Percentiles rank a stretch among this genome's conserved stretches.
These are phyloP conservation scores for Parambassis ranga DNA, from an alignment of 2,797 vertebrate genomes.

Conservation along the genomic window DNA sequence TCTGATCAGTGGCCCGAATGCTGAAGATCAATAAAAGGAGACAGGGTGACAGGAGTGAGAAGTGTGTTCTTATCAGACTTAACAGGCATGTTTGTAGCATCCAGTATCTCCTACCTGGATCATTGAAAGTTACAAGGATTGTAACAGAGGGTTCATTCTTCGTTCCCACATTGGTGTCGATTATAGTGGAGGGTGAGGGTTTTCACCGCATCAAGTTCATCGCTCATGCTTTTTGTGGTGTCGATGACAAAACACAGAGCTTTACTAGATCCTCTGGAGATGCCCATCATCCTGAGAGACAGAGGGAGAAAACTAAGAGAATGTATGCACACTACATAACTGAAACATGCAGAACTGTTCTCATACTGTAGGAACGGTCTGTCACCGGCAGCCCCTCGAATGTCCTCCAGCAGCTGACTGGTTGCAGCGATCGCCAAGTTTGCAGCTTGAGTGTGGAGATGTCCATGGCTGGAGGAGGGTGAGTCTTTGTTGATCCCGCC, in stretches of 20 bases:
- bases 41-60: neutral
- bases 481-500: constrained; percentile 75
- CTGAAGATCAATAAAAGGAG: constrained; percentile 37
- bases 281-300: constrained; percentile 64
- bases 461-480: constrained; percentile 30
- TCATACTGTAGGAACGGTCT: constrained; percentile 55
- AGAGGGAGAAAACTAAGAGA: neutral
- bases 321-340: neutral
- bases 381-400: constrained; percentile 52
- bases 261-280: constrained; percentile 54
- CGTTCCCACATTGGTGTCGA: constrained; percentile 46
- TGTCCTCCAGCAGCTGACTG: constrained; percentile 53
- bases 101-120: constrained; percentile 45
- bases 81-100: neutral
- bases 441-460: constrained; percentile 58
- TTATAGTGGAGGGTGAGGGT: constrained; percentile 31
- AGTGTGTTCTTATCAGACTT: no score
- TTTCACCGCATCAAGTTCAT: constrained; percentile 51
- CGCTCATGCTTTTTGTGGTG: constrained; percentile 61
- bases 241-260: constrained; percentile 69
- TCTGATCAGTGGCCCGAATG: constrained; percentile 49
- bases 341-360: neutral
- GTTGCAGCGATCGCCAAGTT: constrained; percentile 54
- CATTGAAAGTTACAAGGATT: constrained; percentile 63
- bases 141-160: constrained; percentile 45